Evolutionary conservation across 2,113 vertebrate genomes (phyloP), one percentile per base, ranked within the genome.

Genomic region (Brachirus orientalis): DNA sequence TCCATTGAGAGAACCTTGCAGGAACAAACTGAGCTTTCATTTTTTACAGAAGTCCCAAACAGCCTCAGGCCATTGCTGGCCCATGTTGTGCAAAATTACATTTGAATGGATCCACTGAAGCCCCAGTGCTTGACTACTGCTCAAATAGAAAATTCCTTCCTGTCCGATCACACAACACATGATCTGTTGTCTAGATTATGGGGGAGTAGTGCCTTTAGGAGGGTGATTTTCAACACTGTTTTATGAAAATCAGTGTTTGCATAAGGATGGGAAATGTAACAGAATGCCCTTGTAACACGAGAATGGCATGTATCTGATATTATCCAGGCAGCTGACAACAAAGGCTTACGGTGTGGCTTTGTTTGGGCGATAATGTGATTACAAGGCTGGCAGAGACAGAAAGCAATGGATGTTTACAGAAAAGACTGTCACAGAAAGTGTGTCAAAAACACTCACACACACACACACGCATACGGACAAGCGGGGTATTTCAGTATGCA

Each of bases 11-110:
- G 60, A 66, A 77, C 68, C 69, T 72, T 59, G 59, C 74, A 81
- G 63, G 71, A 74, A 83, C 81, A 87, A 80, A 82, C 69, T 61
- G 11, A 58, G 76, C 59, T 80, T 86, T 86, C 63, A 80, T 83
- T 86, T 81, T 36, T 68, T 50, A 61, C 64, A 18, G 79, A 68
- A 70, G 50, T 46, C 81, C 64, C 77, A 78, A 84, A 80, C 45
- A 59, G 75, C 84, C 84, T 45, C n/a, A 12, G 10, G 85, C 68
- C 79, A 72, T 63, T 44, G 61, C 73, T 64, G 79, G 77, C 70
- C 76, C 60, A 55, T 22, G 64, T 80, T 53, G 75, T 61, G 70
- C 66, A 76, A 75, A 88, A 81, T 85, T 64, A 74, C 63, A 81
- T 83, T 79, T 72, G 77, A 84, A 72, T 75, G 35, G 57, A 80